phyloP scores from a whole-genome alignment of 2,888 invertebrate species.

The Trissonchulus latispiculum region DNA sequence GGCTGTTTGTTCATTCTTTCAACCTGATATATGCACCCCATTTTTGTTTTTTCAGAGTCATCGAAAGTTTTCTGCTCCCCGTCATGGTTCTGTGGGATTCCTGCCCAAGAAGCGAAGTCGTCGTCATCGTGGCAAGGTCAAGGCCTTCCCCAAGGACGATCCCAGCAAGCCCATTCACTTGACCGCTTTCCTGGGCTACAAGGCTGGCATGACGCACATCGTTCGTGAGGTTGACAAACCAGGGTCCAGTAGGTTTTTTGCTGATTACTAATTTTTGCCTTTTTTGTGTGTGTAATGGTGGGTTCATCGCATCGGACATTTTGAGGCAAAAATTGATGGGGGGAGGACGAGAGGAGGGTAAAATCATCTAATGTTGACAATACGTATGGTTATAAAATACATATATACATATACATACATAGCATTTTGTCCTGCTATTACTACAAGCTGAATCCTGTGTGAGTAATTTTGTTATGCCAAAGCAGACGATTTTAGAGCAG shows the following conservation, averaged over 20 bases:
- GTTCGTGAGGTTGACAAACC: conserved; percentile 96
- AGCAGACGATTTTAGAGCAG: too few species aligned
- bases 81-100: conserved; percentile 99
- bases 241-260: conserved; percentile 76
- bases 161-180: conserved; percentile 78
- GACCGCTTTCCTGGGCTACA: conserved; percentile 94
- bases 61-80: conserved; percentile 97
- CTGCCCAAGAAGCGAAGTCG: conserved; percentile 94
- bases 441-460: too few species aligned
- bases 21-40: too few species aligned
- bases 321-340: too few species aligned
- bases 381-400: too few species aligned
- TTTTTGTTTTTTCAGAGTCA: conserved; percentile 78
- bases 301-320: conserved; percentile 24
- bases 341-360: too few species aligned
- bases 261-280: too few species aligned
- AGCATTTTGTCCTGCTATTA: too few species aligned
- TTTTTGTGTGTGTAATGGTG: conserved; percentile 19
- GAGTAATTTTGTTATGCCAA: too few species aligned
- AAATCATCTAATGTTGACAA: too few species aligned
- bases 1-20: too few species aligned
- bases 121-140: conserved; percentile 95
- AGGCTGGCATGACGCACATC: conserved; percentile 99
- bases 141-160: conserved; percentile 99
- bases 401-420: too few species aligned